These are phyloP conservation scores for Tribolium madens DNA, from an alignment of 1,140 invertebrate species.

Conservation along the genomic window DNA sequence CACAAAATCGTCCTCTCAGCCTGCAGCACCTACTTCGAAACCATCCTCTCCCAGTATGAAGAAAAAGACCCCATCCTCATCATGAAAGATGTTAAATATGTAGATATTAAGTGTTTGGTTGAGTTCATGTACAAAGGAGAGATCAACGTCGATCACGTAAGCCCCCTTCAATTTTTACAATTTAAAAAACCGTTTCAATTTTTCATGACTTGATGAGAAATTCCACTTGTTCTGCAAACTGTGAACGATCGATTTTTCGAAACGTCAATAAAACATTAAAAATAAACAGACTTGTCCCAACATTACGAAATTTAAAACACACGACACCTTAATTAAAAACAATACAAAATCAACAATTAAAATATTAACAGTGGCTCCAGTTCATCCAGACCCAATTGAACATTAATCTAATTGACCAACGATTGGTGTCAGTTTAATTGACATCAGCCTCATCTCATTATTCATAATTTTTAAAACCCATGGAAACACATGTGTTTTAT, in stretches of 20 bases:
- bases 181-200: not conserved
- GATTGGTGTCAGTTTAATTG: not conserved
- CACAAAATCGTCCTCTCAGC: constrained; percentile 86
- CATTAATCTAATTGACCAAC: not conserved
- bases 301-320: not conserved
- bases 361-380: not conserved
- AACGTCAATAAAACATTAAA: constrained; percentile 2
- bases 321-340: not conserved
- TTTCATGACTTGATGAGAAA: constrained; percentile 14
- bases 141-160: constrained; percentile 93
- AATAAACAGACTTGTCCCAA: not conserved
- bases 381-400: not conserved
- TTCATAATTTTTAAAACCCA: not conserved
- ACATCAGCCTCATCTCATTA: not conserved
- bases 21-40: constrained; percentile 90
- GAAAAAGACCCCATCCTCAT: constrained; percentile 88
- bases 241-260: constrained; percentile 5
- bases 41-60: constrained; percentile 89
- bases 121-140: constrained; percentile 97
- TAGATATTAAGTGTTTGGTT: constrained; percentile 86
- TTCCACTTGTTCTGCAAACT: constrained; percentile 20
- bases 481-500: constrained; percentile 6
- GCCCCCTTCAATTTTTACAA: constrained; percentile 62
- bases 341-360: not conserved
- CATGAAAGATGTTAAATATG: constrained; percentile 86